Conservation (phyloP, 2,113 vertebrate genomes). For the Maccullochella peelii region DNA sequence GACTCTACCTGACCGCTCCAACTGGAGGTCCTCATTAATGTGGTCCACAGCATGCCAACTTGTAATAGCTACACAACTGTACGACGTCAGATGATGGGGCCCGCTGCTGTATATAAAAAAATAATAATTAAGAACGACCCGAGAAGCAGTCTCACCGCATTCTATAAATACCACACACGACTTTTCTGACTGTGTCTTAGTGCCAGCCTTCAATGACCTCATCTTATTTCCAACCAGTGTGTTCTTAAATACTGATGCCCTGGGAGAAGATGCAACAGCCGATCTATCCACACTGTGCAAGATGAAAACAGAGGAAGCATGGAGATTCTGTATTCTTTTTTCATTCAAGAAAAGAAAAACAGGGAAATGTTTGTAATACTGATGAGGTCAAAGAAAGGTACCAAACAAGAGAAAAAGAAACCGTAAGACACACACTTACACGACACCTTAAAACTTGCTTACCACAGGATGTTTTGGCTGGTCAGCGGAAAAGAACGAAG, state of each 20-base stretch:
- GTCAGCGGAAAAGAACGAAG: constrained; percentile 84
- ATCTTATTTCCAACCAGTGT: constrained; percentile 51
- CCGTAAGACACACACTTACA: constrained; percentile 73
- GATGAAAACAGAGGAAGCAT: neutral
- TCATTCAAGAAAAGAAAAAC: constrained; percentile 5
- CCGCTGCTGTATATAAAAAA: constrained; percentile 56
- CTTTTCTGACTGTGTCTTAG: constrained; percentile 35
- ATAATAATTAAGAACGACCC: constrained; percentile 63
- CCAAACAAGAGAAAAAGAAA: constrained; percentile 34
- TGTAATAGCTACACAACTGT: constrained; percentile 70
- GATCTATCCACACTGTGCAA: neutral
- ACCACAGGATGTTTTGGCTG: constrained; percentile 88
- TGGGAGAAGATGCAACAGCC: constrained; percentile 19
- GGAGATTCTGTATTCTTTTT: neutral
- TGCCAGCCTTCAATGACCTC: constrained; percentile 57
- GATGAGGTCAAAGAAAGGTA: constrained; percentile 37
- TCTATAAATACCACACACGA: constrained; percentile 75
- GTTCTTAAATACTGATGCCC: constrained; percentile 36
- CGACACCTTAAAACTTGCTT: constrained; percentile 87
- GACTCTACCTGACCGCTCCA: constrained; percentile 69
- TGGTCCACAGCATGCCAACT: constrained; percentile 67
- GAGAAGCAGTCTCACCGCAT: constrained; percentile 56
- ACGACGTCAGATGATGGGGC: constrained; percentile 51
- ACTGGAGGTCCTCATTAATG: constrained; percentile 80
- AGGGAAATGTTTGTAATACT: constrained; percentile 12